A percentile compares a stretch with the other conserved stretches of the same genome.
phyloP scores from a whole-genome alignment of 2,113 vertebrate genomes.

The Mesocricetus auratus region DNA sequence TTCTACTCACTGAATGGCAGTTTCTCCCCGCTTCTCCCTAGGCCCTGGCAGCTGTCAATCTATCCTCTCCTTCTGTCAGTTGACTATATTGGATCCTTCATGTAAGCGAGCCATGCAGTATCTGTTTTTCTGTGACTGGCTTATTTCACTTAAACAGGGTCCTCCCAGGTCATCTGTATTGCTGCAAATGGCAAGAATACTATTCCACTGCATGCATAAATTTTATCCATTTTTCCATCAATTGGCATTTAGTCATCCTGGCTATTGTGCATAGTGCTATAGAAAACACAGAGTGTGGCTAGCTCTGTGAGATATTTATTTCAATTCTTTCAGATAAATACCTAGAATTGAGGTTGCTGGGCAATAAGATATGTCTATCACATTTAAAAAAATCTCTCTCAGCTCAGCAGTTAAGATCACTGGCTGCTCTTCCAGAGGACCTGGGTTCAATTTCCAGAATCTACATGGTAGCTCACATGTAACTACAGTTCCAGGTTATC shows the following conservation, averaged over 20 bases:
- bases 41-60: neutral
- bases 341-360: neutral
- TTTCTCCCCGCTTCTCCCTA: neutral
- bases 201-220: neutral
- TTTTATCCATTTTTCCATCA: neutral
- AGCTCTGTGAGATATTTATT: neutral
- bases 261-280: neutral
- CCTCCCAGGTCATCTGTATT: neutral
- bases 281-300: neutral
- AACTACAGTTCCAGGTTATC: neutral
- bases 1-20: neutral
- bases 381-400: neutral
- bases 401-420: neutral
- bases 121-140: neutral
- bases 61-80: neutral
- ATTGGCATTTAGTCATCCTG: neutral
- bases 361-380: neutral
- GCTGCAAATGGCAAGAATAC: neutral
- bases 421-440: neutral
- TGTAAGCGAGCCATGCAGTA: neutral
- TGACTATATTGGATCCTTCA: neutral
- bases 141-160: neutral
- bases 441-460: neutral
- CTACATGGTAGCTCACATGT: too few species aligned
- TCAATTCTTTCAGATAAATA: neutral